Base-by-base conservation (phyloP, 1,140 invertebrate species). In the Cotesia typhae region DNA sequence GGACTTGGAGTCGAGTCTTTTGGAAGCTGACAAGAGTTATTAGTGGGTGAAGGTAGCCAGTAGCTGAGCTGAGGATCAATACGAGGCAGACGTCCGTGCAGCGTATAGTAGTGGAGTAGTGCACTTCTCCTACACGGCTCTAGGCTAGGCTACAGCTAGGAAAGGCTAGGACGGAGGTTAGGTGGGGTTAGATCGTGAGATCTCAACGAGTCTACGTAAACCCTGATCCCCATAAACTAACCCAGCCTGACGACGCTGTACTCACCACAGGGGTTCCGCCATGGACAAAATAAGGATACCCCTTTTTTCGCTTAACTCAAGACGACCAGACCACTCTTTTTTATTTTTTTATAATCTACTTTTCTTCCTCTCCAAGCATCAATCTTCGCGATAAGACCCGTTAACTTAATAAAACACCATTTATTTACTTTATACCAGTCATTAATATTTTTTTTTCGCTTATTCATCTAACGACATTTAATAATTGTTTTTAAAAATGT, bases 1-100 rank as follows among this genome's bases (percentile, higher is more conserved):
- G 70, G 68, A 68, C 74, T 60, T 72, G 70, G 20, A 80, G 80
- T 77, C 81, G 81, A 79, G 80, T 81, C 82, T 85, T 84, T 80
- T 79, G 84, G 85, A 85, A 84, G 84, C 85, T 85, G 84, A 86
- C 84, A 86, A 86, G 85, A 87, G 86, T 87, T 86, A 87, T 87
- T 86, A 86, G 85, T 85, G 84, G 85, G 84, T 82, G 83, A 87
- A 86, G 84, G 85, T 87, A 85, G 85, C 85, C 85, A 82, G 84
- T 85, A 83, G 83, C 84, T 82, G 82, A 85, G 83, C 83, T 79
- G 80, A 81, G 81, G 83, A 85, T 85, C 84, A 86, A 85, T 86
- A 86, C 84, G 78, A 83, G 83, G 82, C 84, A 86, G 84, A 81
- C 77, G 75, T 76, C 76, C 75, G 74, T 77, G 74, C 74, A 72